Evolutionary conservation across 2,113 vertebrate genomes (phyloP).

Genomic region (Gila orcuttii): DNA sequence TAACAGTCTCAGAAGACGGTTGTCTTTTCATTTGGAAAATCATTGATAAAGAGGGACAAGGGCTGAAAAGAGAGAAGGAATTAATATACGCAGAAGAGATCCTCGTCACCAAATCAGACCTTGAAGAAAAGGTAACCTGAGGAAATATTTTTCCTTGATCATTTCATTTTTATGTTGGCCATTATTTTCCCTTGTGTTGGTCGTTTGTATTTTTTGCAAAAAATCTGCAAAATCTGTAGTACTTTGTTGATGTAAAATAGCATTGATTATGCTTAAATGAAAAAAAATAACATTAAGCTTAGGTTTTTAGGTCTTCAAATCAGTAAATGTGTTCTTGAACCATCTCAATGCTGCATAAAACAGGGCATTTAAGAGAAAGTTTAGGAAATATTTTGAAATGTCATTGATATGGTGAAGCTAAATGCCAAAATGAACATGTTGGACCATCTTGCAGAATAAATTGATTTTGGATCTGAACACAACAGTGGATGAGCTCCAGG

Average conservation of each 20-base stretch:
- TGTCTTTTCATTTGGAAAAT: conserved; percentile 89
- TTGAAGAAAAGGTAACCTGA: conserved; percentile 86
- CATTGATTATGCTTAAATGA: not conserved
- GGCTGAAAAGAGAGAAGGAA: conserved; percentile 78
- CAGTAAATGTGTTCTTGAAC: not conserved
- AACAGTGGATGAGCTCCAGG: conserved; percentile 85
- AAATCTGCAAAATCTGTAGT: not conserved
- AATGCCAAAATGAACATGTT: not conserved
- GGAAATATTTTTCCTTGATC: not conserved
- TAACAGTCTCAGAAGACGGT: conserved; percentile 86
- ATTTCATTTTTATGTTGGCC: too few relatives aligned
- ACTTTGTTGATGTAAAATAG: not conserved
- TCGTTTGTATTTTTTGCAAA: not conserved
- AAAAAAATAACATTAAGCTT: not conserved
- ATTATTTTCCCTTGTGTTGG: not conserved
- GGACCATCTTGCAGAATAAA: conserved; percentile 76
- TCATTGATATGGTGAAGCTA: too few relatives aligned
- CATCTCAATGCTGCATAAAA: not conserved
- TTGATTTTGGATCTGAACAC: conserved; percentile 85
- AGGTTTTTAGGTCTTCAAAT: not conserved
- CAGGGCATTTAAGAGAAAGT: not conserved
- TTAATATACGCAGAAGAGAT: conserved; percentile 86
- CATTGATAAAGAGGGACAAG: conserved; percentile 81
- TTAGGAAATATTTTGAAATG: not conserved
- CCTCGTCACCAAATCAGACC: conserved; percentile 87